Percentiles rank a stretch among this genome's conserved stretches.
These are phyloP conservation scores for Camptogramma bilineatum DNA, from an alignment of 2,888 invertebrate species.

Conservation along the genomic window DNA sequence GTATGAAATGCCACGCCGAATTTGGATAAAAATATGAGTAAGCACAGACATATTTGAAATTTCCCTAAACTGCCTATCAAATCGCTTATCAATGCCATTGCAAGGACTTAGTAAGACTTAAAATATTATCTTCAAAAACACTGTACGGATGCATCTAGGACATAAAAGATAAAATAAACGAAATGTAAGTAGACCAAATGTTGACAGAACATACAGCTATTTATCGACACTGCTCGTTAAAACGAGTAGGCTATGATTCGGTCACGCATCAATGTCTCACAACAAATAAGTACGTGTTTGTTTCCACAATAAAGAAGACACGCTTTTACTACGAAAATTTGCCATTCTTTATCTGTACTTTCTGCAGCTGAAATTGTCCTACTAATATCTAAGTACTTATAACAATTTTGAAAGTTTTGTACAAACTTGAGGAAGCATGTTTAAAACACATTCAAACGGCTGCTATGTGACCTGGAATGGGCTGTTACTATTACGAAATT, in stretches of 20 bases:
- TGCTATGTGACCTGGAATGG: no score
- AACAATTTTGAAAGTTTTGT: no score
- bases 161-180: neutral
- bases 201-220: neutral
- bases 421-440: no score
- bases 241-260: slow-evolving; percentile 22
- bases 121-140: neutral
- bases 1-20: slow-evolving; percentile 82
- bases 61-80: slow-evolving; percentile 79
- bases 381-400: no score
- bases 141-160: slow-evolving; percentile 3
- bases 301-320: neutral
- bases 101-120: neutral
- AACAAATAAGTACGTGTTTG: no score
- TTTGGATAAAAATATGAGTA: slow-evolving; percentile 73
- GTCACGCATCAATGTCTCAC: neutral
- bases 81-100: slow-evolving; percentile 65
- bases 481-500: no score
- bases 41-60: slow-evolving; percentile 78
- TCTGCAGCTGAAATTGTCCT: no score
- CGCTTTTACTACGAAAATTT: neutral
- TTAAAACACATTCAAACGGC: no score
- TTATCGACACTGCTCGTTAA: neutral
- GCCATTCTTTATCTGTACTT: no score
- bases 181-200: no score